These are phyloP conservation scores for Echinops telfairi DNA, from an alignment of 2,113 vertebrate species.

Conservation along the genomic window DNA sequence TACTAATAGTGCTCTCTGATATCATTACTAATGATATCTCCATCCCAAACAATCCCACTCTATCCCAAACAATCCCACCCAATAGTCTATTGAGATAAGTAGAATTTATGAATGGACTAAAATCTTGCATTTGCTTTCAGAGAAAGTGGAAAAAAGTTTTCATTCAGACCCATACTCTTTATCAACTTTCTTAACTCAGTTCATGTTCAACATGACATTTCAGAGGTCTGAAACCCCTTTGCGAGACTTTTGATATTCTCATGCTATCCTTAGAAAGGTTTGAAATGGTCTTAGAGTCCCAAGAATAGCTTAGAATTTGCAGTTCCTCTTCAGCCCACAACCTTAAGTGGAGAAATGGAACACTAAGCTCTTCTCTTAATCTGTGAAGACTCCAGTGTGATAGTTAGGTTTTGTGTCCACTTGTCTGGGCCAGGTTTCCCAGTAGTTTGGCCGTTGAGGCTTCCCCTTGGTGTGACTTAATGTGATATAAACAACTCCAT, in stretches of 20 bases:
- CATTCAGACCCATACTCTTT: not conserved
- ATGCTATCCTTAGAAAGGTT: not conserved
- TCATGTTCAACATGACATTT: not conserved
- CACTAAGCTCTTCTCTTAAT: not conserved
- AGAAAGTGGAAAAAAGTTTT: not conserved
- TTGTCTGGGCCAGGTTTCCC: too few species aligned
- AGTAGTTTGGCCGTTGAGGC: too few species aligned
- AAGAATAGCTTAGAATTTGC: not conserved
- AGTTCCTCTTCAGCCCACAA: not conserved
- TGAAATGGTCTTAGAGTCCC: not conserved
- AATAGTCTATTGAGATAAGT: not conserved
- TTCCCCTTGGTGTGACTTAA: too few species aligned
- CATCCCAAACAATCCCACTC: not conserved
- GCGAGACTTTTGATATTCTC: conserved; percentile 27
- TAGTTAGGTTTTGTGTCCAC: too few species aligned
- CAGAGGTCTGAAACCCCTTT: not conserved
- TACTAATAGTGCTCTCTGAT: not conserved
- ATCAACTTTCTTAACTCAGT: not conserved
- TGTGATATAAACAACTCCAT: too few species aligned
- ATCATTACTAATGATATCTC: not conserved
- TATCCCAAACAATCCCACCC: not conserved
- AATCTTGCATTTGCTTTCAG: not conserved
- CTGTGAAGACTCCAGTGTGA: not conserved
- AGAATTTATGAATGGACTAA: not conserved
- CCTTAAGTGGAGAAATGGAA: not conserved